Base-by-base conservation (phyloP, 2,888 invertebrate species). In the Cryptocheilus praepositus region DNA sequence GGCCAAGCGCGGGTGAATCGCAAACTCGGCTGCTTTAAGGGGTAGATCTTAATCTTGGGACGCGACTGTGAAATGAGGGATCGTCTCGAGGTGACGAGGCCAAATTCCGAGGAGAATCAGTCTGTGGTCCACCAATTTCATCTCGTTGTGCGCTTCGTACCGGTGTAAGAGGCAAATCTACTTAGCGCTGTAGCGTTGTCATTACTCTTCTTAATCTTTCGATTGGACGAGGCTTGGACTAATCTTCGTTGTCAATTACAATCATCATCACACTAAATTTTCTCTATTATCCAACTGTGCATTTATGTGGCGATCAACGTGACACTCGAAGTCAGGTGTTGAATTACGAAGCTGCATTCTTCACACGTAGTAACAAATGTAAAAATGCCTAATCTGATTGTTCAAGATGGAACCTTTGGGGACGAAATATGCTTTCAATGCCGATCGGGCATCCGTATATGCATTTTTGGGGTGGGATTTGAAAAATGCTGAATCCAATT, bases 401-500 rank as follows among this genome's bases (percentile, higher is more conserved):
- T 75, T 65, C 62, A 65, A 65, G 65, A 61, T 64, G 49, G 69
- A 64, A 75, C 73, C 71, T 71, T 71, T 68, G 75, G 77, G 75
- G 77, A 65, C 53, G 68, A 70, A 78, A 77, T 73, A 74, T 72
- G 72, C 69, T 71, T 62, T 64, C 61, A 61, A 25, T 72, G 69
- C 59, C 21, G 52, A 18, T 21, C 13, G 62, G 67, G 59, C 66
- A 56, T 67, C 65, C 71, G 59, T 60, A 62, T 21, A 69, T 51
- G 61, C 70, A 76, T 76, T 74, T 79, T 72, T 68, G 60, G 70
- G 73, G 70, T 64, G 69, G 76, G 77, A 76, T 79, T 80, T 83
- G 85, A 85, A 85, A 87, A 86, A 85, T 83, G 83, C 82, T 81
- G 81, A 83, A 83, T 86, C 85, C 86, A 86, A 88, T 87, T 87